These are phyloP conservation scores for Phoenoteleia sp. DNA, from an alignment of 2,888 invertebrate species.

Conservation along the genomic window DNA sequence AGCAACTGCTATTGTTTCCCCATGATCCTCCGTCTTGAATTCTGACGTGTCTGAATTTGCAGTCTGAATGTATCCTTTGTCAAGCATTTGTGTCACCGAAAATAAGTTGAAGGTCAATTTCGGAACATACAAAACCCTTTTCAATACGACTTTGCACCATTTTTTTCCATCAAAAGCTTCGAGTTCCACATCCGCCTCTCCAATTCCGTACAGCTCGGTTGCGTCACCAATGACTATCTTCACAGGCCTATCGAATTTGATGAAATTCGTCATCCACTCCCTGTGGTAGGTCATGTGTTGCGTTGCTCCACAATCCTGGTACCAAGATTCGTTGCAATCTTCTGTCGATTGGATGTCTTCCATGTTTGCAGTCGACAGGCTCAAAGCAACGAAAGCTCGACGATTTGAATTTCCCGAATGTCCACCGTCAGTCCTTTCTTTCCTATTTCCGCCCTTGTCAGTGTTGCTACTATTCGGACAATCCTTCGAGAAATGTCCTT, in stretches of 20 bases:
- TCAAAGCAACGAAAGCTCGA: conserved; percentile 62
- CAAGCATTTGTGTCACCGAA: neutral
- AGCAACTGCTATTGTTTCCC: conserved; percentile 61
- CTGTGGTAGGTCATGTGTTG: conserved; percentile 76
- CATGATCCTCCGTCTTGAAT: conserved; percentile 26
- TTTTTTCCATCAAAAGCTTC: conserved; percentile 75
- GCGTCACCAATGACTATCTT: conserved; percentile 69
- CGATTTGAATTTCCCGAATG: neutral
- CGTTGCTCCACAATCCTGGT: conserved; percentile 77
- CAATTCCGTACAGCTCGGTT: conserved; percentile 73
- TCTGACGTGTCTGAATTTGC: neutral
- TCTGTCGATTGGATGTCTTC: too few relatives aligned
- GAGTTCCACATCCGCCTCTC: conserved; percentile 73
- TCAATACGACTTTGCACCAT: conserved; percentile 47
- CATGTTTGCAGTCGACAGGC: conserved; percentile 60
- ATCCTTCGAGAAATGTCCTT: conserved; percentile 67
- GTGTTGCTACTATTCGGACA: conserved; percentile 55
- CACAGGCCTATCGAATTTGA: conserved; percentile 55
- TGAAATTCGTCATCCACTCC: conserved; percentile 74
- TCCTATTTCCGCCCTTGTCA: too few relatives aligned
- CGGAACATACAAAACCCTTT: neutral
- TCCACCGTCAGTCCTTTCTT: too few relatives aligned
- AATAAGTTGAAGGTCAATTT: neutral
- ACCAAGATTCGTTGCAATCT: conserved; percentile 64
- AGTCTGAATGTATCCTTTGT: neutral